These are phyloP conservation scores for Nephrotoma appendiculata DNA, from an alignment of 2,888 invertebrate species.

Conservation along the genomic window DNA sequence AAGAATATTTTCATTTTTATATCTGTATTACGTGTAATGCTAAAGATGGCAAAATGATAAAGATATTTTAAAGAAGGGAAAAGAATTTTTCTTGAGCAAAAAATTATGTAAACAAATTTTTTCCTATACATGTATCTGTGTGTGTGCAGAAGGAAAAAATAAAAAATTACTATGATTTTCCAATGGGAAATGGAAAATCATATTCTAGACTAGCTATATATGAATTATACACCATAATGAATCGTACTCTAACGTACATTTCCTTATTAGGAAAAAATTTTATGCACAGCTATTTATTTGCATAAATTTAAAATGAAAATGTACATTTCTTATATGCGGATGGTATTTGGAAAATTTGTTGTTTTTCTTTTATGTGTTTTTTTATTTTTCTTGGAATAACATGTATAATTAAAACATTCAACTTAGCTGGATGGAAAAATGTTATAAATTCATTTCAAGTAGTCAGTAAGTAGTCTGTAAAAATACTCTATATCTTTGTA, in stretches of 20 bases:
- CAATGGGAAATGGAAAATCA: not conserved
- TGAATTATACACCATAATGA: not conserved
- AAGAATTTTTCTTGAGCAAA: not conserved
- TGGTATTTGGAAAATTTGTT: not conserved
- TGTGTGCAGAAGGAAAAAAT: not conserved
- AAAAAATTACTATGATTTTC: not conserved
- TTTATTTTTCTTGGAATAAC: not conserved
- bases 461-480: not conserved
- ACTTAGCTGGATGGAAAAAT: not conserved
- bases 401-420: not conserved
- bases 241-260: not conserved
- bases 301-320: not conserved
- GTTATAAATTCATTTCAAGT: not conserved
- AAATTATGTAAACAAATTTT: not conserved
- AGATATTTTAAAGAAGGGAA: not conserved
- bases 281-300: not conserved
- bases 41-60: not conserved
- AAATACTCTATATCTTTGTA: not conserved
- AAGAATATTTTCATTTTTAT: not conserved
- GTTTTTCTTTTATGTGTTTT: not conserved
- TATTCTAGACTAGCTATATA: not conserved
- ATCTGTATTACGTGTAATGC: not conserved
- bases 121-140: not conserved
- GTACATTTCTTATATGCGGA: not conserved
- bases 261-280: not conserved